These are phyloP conservation scores for Euzetes globulus DNA, from an alignment of 2,888 invertebrate genomes.

Conservation along the genomic window DNA sequence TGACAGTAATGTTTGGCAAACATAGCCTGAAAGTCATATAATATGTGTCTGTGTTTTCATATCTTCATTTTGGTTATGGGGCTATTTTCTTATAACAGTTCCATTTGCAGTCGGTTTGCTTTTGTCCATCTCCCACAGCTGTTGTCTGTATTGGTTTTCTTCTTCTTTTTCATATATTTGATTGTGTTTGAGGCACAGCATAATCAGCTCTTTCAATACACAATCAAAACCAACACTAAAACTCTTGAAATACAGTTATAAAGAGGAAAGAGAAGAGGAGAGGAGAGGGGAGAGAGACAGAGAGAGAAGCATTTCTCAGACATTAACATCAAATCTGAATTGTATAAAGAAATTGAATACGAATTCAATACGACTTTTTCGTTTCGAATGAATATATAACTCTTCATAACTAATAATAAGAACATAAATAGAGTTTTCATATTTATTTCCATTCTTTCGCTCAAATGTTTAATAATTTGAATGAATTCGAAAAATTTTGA, in stretches of 20 bases:
- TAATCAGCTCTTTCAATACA: slow-evolving; percentile 27
- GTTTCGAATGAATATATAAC: slow-evolving; percentile 25
- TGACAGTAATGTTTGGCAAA: slow-evolving; percentile 13
- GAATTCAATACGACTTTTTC: slow-evolving; percentile 9
- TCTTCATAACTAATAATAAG: neutral
- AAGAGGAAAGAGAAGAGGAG: neutral
- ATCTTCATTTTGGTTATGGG: neutral
- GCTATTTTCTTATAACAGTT: neutral
- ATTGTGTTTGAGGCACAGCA: slow-evolving; percentile 18
- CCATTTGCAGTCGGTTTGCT: slow-evolving; percentile 19
- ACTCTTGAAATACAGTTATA: neutral
- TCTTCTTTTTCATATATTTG: slow-evolving; percentile 16
- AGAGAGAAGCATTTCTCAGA: neutral
- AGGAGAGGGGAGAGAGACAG: too few species aligned
- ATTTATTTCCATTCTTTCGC: neutral
- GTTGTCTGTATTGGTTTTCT: slow-evolving; percentile 28
- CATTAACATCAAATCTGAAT: slow-evolving; percentile 27
- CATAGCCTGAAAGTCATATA: neutral
- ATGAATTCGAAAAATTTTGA: neutral
- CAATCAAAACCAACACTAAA: slow-evolving; percentile 24
- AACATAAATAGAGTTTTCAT: slow-evolving; percentile 14
- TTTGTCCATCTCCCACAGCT: slow-evolving; percentile 25
- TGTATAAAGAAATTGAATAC: slow-evolving; percentile 21
- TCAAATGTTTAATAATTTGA: neutral
- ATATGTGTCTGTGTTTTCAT: neutral